phyloP scores from a whole-genome alignment of 2,113 vertebrate species.

The Mesitornis unicolor region DNA sequence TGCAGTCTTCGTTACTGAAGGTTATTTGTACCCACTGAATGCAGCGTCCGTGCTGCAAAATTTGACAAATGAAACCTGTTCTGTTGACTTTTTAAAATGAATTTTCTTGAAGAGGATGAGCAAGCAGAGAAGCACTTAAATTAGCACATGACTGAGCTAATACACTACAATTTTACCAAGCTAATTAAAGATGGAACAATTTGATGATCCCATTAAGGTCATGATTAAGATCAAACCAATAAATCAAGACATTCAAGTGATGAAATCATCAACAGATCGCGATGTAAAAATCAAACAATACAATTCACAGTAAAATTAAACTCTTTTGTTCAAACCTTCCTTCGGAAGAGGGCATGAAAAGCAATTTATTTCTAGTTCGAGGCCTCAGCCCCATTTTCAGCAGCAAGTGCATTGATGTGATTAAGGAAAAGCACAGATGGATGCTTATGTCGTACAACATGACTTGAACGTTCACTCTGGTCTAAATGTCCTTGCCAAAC shows the following conservation, averaged over 20 bases:
- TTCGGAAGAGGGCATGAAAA: neutral
- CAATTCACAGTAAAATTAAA: neutral
- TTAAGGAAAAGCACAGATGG: neutral
- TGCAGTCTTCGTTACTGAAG: neutral
- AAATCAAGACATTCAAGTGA: neutral
- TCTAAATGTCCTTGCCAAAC: neutral
- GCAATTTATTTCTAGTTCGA: neutral
- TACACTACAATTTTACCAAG: neutral
- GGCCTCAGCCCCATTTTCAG: neutral
- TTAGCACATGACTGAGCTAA: conserved; percentile 10
- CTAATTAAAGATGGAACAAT: conserved; percentile 15
- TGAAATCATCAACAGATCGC: neutral
- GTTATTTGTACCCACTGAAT: neutral
- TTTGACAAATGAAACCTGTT: neutral
- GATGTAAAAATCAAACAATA: neutral
- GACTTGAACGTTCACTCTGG: neutral
- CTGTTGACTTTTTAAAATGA: conserved; percentile 45
- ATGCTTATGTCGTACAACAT: neutral
- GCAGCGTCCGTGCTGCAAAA: neutral
- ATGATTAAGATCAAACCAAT: neutral
- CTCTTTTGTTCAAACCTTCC: neutral
- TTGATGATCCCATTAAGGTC: neutral
- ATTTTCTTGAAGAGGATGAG: conserved; percentile 18
- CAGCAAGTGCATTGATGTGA: neutral
- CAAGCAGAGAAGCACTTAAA: conserved; percentile 31